Evolutionary conservation across 2,113 vertebrate genomes (phyloP), one percentile per base, ranked within the genome.

Genomic region (Leptosomus discolor): DNA sequence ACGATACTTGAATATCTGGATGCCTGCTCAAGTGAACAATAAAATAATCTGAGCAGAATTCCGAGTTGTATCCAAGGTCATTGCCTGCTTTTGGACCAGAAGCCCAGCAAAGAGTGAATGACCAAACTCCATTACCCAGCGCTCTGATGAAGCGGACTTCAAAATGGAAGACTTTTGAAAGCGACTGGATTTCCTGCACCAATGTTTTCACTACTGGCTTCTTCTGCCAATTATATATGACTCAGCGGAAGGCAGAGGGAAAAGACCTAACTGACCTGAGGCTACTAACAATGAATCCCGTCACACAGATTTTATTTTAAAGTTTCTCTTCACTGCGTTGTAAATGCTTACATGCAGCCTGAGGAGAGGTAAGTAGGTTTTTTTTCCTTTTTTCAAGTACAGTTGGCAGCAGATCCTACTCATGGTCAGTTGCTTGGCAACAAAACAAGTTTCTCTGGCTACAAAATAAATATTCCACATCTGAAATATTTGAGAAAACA

Each of bases 401-500:
- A 94, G 90, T 77, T 97, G 96, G 94, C 97, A 96, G 78, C 0
- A 0, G 46, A 90, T 70, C 67, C 63, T 70, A 37, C 71, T 90
- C 90, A 90, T 86, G 87, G 85, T 94, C 97, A 92, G 96, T 96
- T 92, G 91, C 97, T 83, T 88, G 90, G 96, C 58, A 93, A 94
- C 92, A 86, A 90, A 92, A 90, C 91, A 96, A 94, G 94, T 88
- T 95, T 94, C 85, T 97, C 79, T 96, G 97, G 96, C 96, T 95
- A 92, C 90, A 92, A 90, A 96, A 94, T 95, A 97, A 93, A 95
- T 96, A 96, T 93, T 97, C 95, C 94, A 96, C 90, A 58, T 94
- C 70, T 92, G 90, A 97, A 97, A 95, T 96, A 95, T 88, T 86
- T 95, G 85, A 94, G 93, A 96, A 97, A 97, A 96, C 95, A 85